Conservation (phyloP, 2,797 vertebrate genomes). For the Buceros bicornis region DNA sequence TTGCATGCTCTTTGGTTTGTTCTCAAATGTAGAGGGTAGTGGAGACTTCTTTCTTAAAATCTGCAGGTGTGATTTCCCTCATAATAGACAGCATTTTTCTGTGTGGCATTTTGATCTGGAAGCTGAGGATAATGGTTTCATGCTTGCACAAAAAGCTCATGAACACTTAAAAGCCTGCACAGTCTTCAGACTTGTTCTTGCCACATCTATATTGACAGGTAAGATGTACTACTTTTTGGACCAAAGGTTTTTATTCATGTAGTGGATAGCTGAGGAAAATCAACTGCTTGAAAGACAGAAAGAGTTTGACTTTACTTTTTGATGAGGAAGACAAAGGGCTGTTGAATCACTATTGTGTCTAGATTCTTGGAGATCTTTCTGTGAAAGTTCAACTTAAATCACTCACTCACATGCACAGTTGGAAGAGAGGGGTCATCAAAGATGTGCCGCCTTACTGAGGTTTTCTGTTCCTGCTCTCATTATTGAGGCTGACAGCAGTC, state of each 20-base stretch:
- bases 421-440: background rate
- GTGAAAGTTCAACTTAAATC: background rate
- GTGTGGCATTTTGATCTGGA: background rate
- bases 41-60: background rate
- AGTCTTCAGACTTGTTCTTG: background rate
- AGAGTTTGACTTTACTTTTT: background rate
- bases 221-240: constrained; percentile 17
- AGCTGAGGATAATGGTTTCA: background rate
- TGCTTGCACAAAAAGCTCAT: background rate
- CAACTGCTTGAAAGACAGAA: constrained; percentile 7
- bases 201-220: background rate
- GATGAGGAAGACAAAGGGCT: background rate
- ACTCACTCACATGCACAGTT: fast-evolving
- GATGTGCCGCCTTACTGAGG: background rate
- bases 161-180: background rate
- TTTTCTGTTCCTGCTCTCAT: background rate
- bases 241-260: constrained; percentile 21
- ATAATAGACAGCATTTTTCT: background rate
- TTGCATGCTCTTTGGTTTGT: background rate
- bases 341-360: background rate
- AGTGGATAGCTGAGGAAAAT: constrained; percentile 7
- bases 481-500: background rate
- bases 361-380: background rate
- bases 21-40: background rate
- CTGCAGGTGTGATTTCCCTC: background rate